Conservation (phyloP, 1,140 invertebrate species). For the Aphidius gifuensis region DNA sequence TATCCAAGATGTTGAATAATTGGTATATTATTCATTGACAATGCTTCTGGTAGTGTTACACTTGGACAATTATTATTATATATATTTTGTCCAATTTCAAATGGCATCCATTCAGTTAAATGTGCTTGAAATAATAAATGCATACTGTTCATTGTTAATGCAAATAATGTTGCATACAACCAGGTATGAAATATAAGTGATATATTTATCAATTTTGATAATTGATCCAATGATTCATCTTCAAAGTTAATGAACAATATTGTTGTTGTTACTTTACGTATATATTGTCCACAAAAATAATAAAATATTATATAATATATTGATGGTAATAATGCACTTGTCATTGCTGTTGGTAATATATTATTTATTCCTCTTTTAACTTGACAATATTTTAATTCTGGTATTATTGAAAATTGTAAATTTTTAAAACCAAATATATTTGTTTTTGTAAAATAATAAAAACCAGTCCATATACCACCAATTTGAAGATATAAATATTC, state of each 20-base stretch:
- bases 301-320: constrained; percentile 62
- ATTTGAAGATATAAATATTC: constrained; percentile 62
- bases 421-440: constrained; percentile 49
- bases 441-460: constrained; percentile 64
- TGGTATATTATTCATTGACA: constrained; percentile 58
- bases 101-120: constrained; percentile 65
- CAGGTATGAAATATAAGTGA: constrained; percentile 63
- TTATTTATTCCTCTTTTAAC: constrained; percentile 59
- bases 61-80: constrained; percentile 38
- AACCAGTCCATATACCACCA: constrained; percentile 66
- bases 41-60: constrained; percentile 53
- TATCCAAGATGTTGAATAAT: constrained; percentile 71
- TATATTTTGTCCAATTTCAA: constrained; percentile 40
- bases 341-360: constrained; percentile 59
- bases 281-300: constrained; percentile 56
- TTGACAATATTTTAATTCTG: constrained; percentile 64
- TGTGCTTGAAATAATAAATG: constrained; percentile 66
- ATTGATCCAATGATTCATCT: constrained; percentile 54
- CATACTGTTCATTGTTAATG: constrained; percentile 67
- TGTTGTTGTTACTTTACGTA: constrained; percentile 32
- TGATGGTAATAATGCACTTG: constrained; percentile 60
- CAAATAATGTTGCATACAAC: constrained; percentile 66
- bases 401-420: constrained; percentile 63
- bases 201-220: constrained; percentile 55
- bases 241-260: constrained; percentile 39